Evolutionary conservation across 2,113 vertebrate genomes (phyloP), one percentile per base, ranked within the genome.

Genomic region (Zosterops borbonicus): DNA sequence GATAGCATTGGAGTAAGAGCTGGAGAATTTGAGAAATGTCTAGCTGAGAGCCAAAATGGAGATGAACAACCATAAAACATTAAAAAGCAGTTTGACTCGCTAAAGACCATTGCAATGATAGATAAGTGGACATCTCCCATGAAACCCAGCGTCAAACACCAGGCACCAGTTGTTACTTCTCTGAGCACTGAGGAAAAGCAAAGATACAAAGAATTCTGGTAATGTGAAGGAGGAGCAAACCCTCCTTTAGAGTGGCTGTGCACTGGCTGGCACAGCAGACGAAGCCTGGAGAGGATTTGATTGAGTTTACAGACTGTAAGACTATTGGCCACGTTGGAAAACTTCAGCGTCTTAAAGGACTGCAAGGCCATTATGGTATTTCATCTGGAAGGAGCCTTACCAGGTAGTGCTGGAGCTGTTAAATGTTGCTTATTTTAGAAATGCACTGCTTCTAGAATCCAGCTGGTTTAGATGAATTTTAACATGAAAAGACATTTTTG

Each of bases 21-120:
- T 92, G 42, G 93, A 89, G 95, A 96, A 97, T 97, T 90, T 89
- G 50, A 95, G 92, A 95, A 96, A 97, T 97, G 92, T 75, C 46
- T 76, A 85, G 33, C 68, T 88, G 73, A 69, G 84, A 87, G 94
- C 94, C 95, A 97, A 89, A 94, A 86, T 27, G 71, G 70, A 88
- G 74, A 93, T 91, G 76, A 95, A 37, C 89, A 86, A 46, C 87
- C 49, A 71, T 90, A 95, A 95, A 94, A 85, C 71, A 97, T 92
- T 76, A 68, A 70, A 87, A 93, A 94, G 65, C 75, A 89, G 81
- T 39, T 84, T 93, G 78, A 92, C 87, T 94, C 92, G 46, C 68
- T 83, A 14, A 95, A 93, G 90, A 95, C 84, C 77, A 55, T 46
- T 90, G 77, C 84, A 67, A 9, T 92, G 74, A 94, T 96, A 89